Base-by-base conservation (phyloP, 2,113 vertebrate species). In the Albula goreensis region DNA sequence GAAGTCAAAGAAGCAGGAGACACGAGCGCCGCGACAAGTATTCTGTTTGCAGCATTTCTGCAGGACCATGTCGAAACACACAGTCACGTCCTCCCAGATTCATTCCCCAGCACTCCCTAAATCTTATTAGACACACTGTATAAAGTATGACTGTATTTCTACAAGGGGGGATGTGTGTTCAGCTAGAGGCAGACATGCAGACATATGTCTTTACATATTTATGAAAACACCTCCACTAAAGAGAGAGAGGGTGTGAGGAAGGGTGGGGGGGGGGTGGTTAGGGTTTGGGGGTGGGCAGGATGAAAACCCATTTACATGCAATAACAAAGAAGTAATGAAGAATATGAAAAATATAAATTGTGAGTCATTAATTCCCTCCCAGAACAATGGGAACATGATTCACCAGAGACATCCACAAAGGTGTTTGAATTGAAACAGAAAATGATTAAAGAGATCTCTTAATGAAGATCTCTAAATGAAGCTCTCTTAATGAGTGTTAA, bases 401-500 rank as follows among this genome's bases (percentile, higher is more conserved):
- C 90, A 90, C 88, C 11, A 83, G 89, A 91, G 89, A 87, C 81
- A 50, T 77, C 13, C 63, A 25, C 87, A 90, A 88, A 89, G 87
- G 86, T 88, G 89, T 81, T 88, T 89, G 87, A 90, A 89, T 87
- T 89, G 90, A 89, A 91, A 89, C 86, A 89, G 87, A 88, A 91
- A 91, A 90, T 90, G 89, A 90, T 89, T 88, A 89, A 91, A 89
- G 89, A 88, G 88, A 86, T 88, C 82, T 88, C 87, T 87, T 90
- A 91, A 90, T 91, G 85, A 91, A 90, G 88, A 85, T 87, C 82
- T 88, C 86, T 88, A 89, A 90, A 90, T 91, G 86, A 91, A 88
- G 88, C 84, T 87, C 82, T 87, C 87, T 88, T 90, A 91, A 90
- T 91, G 86, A 91, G 89, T 90, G 90, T 90, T 91, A 91, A 91